Evolutionary conservation across 2,797 vertebrate genomes (phyloP).

Genomic region (Chrosomus eos): DNA sequence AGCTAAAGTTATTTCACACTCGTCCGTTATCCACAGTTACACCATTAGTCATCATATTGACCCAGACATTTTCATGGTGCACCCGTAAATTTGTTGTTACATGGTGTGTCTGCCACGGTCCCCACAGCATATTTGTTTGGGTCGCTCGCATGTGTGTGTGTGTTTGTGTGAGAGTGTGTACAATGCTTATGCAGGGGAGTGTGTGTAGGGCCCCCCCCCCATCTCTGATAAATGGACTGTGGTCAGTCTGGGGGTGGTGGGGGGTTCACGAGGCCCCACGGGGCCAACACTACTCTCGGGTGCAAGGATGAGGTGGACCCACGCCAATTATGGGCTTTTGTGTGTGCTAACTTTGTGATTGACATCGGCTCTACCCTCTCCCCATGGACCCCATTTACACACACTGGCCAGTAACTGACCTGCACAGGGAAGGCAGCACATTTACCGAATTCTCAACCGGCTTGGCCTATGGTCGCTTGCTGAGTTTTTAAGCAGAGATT

Average conservation of each 20-base stretch:
- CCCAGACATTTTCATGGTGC: slow-evolving; percentile 85
- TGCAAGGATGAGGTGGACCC: slow-evolving; percentile 86
- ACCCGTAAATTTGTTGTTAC: slow-evolving; percentile 89
- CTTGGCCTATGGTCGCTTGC: slow-evolving; percentile 14
- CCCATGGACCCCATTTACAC: slow-evolving; percentile 84
- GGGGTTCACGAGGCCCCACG: slow-evolving; percentile 66
- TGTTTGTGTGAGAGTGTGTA: slow-evolving; percentile 65
- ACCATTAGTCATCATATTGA: slow-evolving; percentile 83
- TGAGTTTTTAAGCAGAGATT: slow-evolving; percentile 27
- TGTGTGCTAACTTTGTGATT: slow-evolving; percentile 78
- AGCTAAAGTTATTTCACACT: slow-evolving; percentile 25
- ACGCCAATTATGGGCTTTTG: slow-evolving; percentile 87
- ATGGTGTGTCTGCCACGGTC: slow-evolving; percentile 86
- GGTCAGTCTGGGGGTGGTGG: slow-evolving; percentile 79
- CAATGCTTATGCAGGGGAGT: slow-evolving; percentile 68
- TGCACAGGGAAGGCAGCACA: slow-evolving; percentile 79
- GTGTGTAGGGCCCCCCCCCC: slow-evolving; percentile 52
- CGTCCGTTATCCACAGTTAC: slow-evolving; percentile 68
- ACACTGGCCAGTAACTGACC: slow-evolving; percentile 82
- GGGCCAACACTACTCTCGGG: slow-evolving; percentile 78
- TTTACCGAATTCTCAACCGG: slow-evolving; percentile 69
- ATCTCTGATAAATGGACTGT: slow-evolving; percentile 56
- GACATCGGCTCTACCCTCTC: slow-evolving; percentile 88
- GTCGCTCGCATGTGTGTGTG: slow-evolving; percentile 78
- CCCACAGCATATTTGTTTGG: slow-evolving; percentile 81